Evolutionary conservation across 37 sponge, comb jelly and placozoan species (phyloP), one percentile per base, ranked within the genome.

Genomic region (Hormiphora californensis): DNA sequence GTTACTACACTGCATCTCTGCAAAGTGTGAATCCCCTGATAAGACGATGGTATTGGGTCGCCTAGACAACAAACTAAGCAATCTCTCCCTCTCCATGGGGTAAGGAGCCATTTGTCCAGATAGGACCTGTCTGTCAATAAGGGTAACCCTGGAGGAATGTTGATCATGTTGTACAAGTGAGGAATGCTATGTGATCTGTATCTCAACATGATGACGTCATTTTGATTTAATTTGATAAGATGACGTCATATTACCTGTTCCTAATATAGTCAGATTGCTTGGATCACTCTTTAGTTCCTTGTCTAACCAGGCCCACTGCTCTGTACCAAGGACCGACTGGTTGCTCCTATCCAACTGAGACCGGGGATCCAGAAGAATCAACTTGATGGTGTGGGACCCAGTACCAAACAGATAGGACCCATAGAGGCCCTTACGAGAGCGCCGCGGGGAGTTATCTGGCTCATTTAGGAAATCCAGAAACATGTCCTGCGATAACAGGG

Each of bases 11-110:
- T 33, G 46, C 5, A 73, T 1, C 1, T 73, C 81, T 27, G 81
- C 81, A 40, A 73, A 73, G 81, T 73, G 81, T 33, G 81, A 73
- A 46, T 73, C 81, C n/a, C 81, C 81, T n/a, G 46, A 43, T n/a
- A 73, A 11, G 41, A 73, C 43, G 46, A 73, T 73, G 25, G 81
- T 73, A 46, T 73, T 73, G 8, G 81, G 44, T n/a, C 81, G 43
- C 39, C 81, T 43, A 25, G 81, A 73, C n/a, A 73, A 11, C 46
- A 73, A 19, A 11, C 81, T 28, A 8, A 73, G 44, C 41, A 73
- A 28, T 3, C 81, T 43, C 44, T 73, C 81, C 41, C 81, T 33
- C 22, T 73, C 81, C 44, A 73, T 22, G 28, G 81, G 81, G 81
- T 73, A 73, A 73, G 81, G 1, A 73, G 44, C 81, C 81, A 73